These are phyloP conservation scores for Hylia prasina DNA, from an alignment of 2,113 vertebrate species.

Conservation along the genomic window DNA sequence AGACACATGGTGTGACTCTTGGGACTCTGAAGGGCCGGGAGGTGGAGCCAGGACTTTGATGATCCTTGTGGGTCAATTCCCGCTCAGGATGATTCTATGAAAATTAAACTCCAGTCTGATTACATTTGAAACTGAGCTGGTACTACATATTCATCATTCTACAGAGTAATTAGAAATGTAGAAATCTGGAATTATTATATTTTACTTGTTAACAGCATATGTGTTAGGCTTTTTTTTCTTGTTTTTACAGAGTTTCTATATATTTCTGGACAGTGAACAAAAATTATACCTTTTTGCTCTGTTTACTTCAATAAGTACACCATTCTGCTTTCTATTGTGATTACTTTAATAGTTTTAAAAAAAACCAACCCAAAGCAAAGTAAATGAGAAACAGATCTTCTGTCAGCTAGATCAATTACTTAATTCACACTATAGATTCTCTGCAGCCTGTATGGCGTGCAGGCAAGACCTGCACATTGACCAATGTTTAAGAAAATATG, in stretches of 20 bases:
- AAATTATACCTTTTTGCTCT: neutral
- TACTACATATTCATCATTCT: neutral
- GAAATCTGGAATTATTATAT: neutral
- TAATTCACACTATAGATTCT: neutral
- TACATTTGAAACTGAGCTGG: neutral
- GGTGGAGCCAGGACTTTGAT: neutral
- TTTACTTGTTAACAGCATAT: neutral
- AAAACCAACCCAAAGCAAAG: neutral
- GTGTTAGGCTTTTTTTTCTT: neutral
- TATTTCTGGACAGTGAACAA: neutral
- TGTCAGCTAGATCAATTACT: neutral
- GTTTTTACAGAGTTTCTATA: neutral
- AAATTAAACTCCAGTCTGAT: neutral
- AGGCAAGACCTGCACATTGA: neutral
- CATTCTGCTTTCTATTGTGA: neutral
- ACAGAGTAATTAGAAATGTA: neutral
- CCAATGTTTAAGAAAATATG: neutral
- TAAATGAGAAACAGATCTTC: neutral
- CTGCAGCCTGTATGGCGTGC: neutral
- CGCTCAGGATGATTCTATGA: neutral
- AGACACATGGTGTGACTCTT: neutral
- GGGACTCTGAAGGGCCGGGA: neutral
- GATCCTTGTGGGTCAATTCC: neutral
- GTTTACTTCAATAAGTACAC: neutral
- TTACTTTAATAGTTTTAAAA: neutral